Evolutionary conservation across 2,888 invertebrate genomes (phyloP), one percentile per base, ranked within the genome.

Genomic region (Microdon myrmicae): DNA sequence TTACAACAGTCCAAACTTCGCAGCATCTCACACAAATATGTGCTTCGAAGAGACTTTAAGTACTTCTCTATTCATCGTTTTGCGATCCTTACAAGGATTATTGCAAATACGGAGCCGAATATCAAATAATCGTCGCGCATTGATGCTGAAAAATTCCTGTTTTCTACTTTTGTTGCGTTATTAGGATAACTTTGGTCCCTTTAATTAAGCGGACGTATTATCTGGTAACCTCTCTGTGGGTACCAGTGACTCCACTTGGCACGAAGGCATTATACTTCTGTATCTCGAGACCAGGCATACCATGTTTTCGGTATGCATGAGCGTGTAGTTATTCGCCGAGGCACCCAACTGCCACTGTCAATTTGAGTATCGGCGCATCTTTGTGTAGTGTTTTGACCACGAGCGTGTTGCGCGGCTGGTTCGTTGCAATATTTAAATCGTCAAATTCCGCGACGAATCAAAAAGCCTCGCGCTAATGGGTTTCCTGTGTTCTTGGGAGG

Each of bases 381-480:
- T 56, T 64, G 58, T 47, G 51, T 38, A 51, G 47, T 29, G 53
- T 47, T 45, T 58, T 58, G 35, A 51, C 47, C 58, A 38, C n/a
- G n/a, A n/a, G n/a, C n/a, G n/a, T 64, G 64, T 53, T 51, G 58
- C 37, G 58, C 23, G 47, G 51, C 53, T 64, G 56, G 58, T 64
- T 64, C 58, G 58, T 64, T 64, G 64, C 64, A 53, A 64, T 64
- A 64, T 64, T 64, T 64, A 64, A 58, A 64, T 64, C 53, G 64
- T 64, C 47, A 51, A 43, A 64, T 64, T 64, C 64, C 64, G 41
- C 37, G 34, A 20, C 43, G 38, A 64, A 58, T 51, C 58, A 53
- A 64, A 64, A 53, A 64, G 58, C 43, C 58, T 51, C 43, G 43
- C 58, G 34, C 64, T 64, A 64, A 64, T 64, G 64, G 64, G 37